Conservation (phyloP, 2,888 invertebrate genomes). For the Omphaloscelis lunosa region DNA sequence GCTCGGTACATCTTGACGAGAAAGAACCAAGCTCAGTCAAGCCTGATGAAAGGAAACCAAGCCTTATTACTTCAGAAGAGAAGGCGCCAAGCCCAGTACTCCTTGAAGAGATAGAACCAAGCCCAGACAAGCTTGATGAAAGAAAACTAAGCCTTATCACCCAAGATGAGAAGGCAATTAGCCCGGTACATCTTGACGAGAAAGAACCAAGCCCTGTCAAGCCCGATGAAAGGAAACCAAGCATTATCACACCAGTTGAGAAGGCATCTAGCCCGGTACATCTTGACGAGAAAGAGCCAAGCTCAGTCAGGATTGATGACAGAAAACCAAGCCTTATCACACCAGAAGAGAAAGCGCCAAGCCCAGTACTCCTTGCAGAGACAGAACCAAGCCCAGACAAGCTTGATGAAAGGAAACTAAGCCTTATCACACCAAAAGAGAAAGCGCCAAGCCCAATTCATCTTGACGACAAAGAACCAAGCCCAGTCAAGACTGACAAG, state of each 20-base stretch:
- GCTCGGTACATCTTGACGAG: neutral
- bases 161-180: neutral
- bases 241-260: neutral
- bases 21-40: neutral
- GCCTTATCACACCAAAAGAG: too few relatives aligned
- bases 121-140: neutral
- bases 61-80: conserved; percentile 16
- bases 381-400: fast-evolving
- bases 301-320: neutral
- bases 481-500: neutral
- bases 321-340: neutral
- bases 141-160: neutral
- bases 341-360: neutral
- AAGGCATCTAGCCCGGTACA: too few relatives aligned
- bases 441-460: too few relatives aligned
- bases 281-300: neutral
- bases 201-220: too few relatives aligned
- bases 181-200: neutral
- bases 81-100: conserved; percentile 33
- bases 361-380: neutral
- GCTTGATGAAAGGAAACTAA: too few relatives aligned
- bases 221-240: neutral
- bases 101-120: too few relatives aligned
- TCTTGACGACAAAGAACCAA: neutral
- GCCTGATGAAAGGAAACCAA: too few relatives aligned